A percentile compares a stretch with the other conserved stretches of the same genome.
Conservation (phyloP, 2,888 invertebrate species). For the Drosophila glabriapex region DNA sequence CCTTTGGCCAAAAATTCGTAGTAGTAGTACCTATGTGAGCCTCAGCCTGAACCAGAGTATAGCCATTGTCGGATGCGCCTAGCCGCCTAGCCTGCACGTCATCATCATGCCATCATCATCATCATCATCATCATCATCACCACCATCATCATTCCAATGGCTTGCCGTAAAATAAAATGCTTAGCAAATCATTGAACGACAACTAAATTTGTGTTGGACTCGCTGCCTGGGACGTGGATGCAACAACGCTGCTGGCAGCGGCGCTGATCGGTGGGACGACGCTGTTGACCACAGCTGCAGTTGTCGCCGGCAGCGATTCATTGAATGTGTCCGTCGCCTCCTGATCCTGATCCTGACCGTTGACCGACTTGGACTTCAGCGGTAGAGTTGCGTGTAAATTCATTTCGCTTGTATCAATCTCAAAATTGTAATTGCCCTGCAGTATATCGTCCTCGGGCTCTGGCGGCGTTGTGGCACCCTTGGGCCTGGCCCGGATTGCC, state of each 20-base stretch:
- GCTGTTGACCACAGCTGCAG: conserved; percentile 27
- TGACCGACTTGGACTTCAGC: conserved; percentile 41
- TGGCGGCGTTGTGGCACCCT: conserved; percentile 62
- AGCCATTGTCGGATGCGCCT: conserved; percentile 24
- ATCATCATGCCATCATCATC: background rate
- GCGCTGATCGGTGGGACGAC: conserved; percentile 27
- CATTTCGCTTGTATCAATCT: conserved; percentile 49
- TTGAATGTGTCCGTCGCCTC: conserved; percentile 8
- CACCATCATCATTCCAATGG: conserved; percentile 69
- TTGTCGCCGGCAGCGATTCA: conserved; percentile 45
- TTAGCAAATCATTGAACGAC: conserved; percentile 83
- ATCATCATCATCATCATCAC: background rate
- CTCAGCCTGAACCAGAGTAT: background rate
- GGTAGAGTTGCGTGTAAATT: conserved; percentile 31
- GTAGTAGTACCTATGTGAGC: conserved; percentile 45
- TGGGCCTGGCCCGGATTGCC: conserved; percentile 50
- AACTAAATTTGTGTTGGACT: conserved; percentile 83
- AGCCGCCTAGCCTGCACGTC: conserved; percentile 6
- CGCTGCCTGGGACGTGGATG: conserved; percentile 70
- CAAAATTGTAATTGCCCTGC: conserved; percentile 42
- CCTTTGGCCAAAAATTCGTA: conserved; percentile 73
- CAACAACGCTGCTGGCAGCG: conserved; percentile 42
- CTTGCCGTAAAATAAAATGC: conserved; percentile 83
- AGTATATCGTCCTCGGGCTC: conserved; percentile 49
- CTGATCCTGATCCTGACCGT: conserved; percentile 29